These are phyloP conservation scores for Capreolus pygargus DNA, from an alignment of 2,113 vertebrate genomes.

Conservation along the genomic window DNA sequence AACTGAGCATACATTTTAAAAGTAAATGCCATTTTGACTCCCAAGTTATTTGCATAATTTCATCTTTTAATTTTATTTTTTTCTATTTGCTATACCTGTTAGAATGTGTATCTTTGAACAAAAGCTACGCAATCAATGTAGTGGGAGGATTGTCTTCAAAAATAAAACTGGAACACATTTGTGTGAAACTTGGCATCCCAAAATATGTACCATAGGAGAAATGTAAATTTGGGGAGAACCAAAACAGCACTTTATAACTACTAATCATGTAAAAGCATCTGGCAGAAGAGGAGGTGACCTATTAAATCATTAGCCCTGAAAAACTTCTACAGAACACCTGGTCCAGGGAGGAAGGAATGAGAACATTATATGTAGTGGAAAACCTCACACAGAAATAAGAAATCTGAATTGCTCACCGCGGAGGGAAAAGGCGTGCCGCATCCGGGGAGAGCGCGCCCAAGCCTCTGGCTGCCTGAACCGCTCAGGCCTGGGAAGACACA, in stretches of 20 bases:
- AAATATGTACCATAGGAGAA: not conserved
- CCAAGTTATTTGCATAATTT: not conserved
- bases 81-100: not conserved
- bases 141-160: not conserved
- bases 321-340: not conserved
- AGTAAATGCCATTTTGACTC: not conserved
- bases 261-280: slow-evolving; percentile 8
- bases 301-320: not conserved
- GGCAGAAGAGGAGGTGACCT: not conserved
- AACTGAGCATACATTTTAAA: not conserved
- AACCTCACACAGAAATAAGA: not conserved
- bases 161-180: not conserved
- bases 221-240: not conserved
- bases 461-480: too few relatives aligned
- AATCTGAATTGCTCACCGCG: too few relatives aligned
- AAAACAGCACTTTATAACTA: not conserved
- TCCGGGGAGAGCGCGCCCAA: too few relatives aligned
- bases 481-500: too few relatives aligned
- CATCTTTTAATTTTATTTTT: not conserved
- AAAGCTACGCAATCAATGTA: not conserved
- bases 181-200: not conserved
- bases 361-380: not conserved
- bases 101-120: not conserved
- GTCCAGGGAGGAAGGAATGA: not conserved
- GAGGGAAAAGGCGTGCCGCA: too few relatives aligned